A percentile compares a stretch with the other conserved stretches of the same genome.
Evolutionary conservation across 2,113 vertebrate genomes (phyloP).

Genomic region (Erythrocercus mccallii): DNA sequence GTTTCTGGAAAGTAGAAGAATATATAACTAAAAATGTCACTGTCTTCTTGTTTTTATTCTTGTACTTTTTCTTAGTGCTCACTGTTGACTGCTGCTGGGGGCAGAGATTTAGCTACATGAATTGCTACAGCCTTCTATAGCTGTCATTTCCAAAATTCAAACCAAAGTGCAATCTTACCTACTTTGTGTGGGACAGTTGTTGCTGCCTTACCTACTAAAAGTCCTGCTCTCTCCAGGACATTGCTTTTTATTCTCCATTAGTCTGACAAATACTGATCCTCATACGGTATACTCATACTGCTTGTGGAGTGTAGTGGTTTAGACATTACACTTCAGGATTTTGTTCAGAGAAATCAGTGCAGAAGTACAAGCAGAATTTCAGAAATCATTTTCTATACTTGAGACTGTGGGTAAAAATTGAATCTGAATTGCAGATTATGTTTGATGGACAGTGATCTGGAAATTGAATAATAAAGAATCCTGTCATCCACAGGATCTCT

Average conservation of each 20-base stretch:
- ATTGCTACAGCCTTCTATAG: background rate
- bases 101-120: background rate
- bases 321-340: background rate
- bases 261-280: background rate
- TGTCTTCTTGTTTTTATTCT: background rate
- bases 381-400: background rate
- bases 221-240: background rate
- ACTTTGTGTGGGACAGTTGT: background rate
- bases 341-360: background rate
- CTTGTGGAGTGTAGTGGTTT: background rate
- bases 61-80: background rate
- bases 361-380: background rate
- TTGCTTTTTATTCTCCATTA: background rate
- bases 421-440: background rate
- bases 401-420: background rate
- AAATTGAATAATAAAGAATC: background rate
- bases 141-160: background rate
- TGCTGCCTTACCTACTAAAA: background rate
- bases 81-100: background rate
- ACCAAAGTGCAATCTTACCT: background rate
- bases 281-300: background rate
- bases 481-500: background rate
- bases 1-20: background rate
- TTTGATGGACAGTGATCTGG: background rate
- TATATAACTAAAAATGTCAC: background rate